Percentiles rank a stretch among this genome's conserved stretches.
phyloP scores from a whole-genome alignment of 2,797 vertebrate species.

The Chelon labrosus region DNA sequence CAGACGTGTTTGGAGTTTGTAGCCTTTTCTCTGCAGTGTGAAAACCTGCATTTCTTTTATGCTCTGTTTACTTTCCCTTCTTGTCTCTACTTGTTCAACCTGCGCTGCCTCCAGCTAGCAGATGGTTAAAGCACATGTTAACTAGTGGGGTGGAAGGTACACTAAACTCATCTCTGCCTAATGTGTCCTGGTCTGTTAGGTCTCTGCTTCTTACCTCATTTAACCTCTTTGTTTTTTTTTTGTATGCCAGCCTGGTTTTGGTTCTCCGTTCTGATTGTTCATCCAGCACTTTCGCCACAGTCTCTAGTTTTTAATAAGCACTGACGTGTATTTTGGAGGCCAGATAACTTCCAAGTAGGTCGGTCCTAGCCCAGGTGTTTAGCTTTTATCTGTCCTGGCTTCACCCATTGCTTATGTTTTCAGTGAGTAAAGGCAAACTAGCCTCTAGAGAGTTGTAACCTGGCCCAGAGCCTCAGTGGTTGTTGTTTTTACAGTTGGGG shows the following conservation, averaged over 20 bases:
- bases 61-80: conserved; percentile 9
- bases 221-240: background rate
- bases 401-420: background rate
- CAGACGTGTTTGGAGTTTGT: background rate
- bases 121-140: conserved; percentile 23
- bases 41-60: background rate
- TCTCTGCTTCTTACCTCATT: background rate
- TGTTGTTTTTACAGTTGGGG: conserved; percentile 40
- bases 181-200: conserved; percentile 4
- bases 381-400: background rate
- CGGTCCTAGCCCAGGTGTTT: conserved; percentile 16
- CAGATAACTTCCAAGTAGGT: conserved; percentile 14
- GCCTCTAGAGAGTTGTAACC: conserved; percentile 17
- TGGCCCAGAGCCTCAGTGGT: conserved; percentile 49
- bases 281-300: background rate
- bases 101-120: conserved; percentile 32
- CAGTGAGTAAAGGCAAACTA: conserved; percentile 14
- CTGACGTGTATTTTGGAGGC: background rate
- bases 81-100: conserved; percentile 2
- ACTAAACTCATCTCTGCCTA: conserved; percentile 10
- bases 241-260: background rate
- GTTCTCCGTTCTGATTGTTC: background rate
- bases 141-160: conserved; percentile 7
- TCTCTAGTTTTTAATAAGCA: conserved; percentile 2
- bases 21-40: background rate